phyloP scores from a whole-genome alignment of 2,888 invertebrate species.

The Perizoma flavofasciatum region DNA sequence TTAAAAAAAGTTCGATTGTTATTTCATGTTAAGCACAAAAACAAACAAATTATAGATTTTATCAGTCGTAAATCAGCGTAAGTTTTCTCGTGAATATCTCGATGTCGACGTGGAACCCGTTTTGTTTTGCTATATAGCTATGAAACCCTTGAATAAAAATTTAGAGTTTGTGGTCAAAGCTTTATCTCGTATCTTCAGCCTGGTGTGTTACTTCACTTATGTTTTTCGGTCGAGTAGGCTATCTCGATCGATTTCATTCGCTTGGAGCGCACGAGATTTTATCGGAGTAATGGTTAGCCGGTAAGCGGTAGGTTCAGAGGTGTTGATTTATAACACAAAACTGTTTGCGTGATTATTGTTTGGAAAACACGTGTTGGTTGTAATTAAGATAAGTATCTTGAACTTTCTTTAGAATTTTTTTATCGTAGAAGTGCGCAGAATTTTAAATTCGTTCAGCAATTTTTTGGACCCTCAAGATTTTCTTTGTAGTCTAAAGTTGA shows the following conservation, averaged over 20 bases:
- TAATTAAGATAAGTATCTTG: slow-evolving; percentile 5
- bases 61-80: no score
- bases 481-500: not conserved
- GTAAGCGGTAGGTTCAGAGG: slow-evolving; percentile 20
- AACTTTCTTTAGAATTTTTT: not conserved
- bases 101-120: no score
- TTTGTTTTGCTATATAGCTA: no score
- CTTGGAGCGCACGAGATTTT: slow-evolving; percentile 22
- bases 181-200: not conserved
- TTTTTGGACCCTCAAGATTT: no score
- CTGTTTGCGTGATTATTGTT: slow-evolving; percentile 28
- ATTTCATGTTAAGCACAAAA: no score
- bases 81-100: no score
- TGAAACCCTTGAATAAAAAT: no score
- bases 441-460: no score
- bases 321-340: slow-evolving; percentile 31
- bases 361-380: slow-evolving; percentile 1
- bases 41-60: no score
- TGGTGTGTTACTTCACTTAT: slow-evolving; percentile 10
- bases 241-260: slow-evolving; percentile 37
- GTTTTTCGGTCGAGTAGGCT: slow-evolving; percentile 41
- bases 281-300: slow-evolving; percentile 28
- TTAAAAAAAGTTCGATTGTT: no score
- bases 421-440: not conserved
- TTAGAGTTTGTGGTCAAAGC: no score